phyloP scores from a whole-genome alignment of 2,113 vertebrate species.

The Gambusia affinis region DNA sequence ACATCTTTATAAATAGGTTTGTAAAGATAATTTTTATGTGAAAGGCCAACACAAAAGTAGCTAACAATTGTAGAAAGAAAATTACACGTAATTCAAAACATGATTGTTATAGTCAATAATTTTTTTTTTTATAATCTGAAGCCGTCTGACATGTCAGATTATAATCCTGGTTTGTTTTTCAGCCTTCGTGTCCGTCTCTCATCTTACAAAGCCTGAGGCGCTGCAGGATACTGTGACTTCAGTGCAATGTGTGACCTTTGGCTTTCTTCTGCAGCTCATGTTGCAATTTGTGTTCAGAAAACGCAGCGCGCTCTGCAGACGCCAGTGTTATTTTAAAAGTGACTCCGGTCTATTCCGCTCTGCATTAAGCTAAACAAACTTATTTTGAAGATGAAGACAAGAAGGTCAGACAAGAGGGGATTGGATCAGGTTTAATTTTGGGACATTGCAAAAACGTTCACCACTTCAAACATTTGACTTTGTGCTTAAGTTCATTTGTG shows the following conservation, averaged over 20 bases:
- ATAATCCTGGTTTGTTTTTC: constrained; percentile 3
- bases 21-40: too few species aligned
- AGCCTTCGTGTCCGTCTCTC: constrained; percentile 14
- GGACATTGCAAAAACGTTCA: constrained; percentile 54
- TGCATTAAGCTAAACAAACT: constrained; percentile 19
- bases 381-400: constrained; percentile 8
- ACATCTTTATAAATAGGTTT: too few species aligned
- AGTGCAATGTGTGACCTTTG: constrained; percentile 80
- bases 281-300: constrained; percentile 53
- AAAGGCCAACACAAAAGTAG: too few species aligned
- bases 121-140: not conserved
- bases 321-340: constrained; percentile 49
- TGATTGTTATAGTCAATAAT: not conserved
- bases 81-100: too few species aligned
- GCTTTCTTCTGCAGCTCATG: constrained; percentile 58
- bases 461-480: constrained; percentile 59
- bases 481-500: constrained; percentile 25
- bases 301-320: constrained; percentile 19
- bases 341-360: constrained; percentile 1
- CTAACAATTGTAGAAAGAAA: too few species aligned
- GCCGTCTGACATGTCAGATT: not conserved
- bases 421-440: constrained; percentile 54
- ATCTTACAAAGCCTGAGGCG: constrained; percentile 37
- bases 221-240: constrained; percentile 65
- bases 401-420: constrained; percentile 16